Conservation (phyloP, 2,888 invertebrate genomes). For the Athalia cordata region DNA sequence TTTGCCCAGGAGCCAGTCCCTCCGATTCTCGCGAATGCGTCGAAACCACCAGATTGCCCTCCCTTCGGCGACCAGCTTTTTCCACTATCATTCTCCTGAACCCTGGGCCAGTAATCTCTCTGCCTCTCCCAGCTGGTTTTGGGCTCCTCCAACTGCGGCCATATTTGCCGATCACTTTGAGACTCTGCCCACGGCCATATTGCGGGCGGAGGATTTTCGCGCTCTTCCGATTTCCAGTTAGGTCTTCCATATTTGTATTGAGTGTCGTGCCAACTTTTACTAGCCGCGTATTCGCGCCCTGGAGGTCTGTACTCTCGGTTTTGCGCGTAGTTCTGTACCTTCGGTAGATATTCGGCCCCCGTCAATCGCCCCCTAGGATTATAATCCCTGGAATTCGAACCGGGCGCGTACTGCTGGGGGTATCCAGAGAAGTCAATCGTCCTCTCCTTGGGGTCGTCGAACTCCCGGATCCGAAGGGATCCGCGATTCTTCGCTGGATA, state of each 20-base stretch:
- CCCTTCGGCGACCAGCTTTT: conserved; percentile 9
- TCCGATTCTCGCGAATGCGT: not conserved
- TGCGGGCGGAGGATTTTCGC: conserved; percentile 33
- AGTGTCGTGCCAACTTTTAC: conserved; percentile 58
- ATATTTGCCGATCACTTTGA: conserved; percentile 49
- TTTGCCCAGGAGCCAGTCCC: conserved; percentile 14
- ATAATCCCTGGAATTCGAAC: not conserved
- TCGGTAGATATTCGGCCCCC: conserved; percentile 29
- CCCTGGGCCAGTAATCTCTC: conserved; percentile 45
- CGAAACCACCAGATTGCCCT: not conserved
- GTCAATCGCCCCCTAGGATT: conserved; percentile 43
- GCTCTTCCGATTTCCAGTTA: conserved; percentile 53
- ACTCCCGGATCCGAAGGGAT: conserved; percentile 52
- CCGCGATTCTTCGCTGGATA: conserved; percentile 49
- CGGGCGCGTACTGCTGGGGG: conserved; percentile 46
- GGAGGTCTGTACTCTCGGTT: conserved; percentile 55
- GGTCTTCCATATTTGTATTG: conserved; percentile 54
- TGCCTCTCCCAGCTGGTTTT: conserved; percentile 49
- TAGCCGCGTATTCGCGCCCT: conserved; percentile 55
- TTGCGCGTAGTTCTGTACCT: conserved; percentile 44
- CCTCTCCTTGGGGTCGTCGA: conserved; percentile 52
- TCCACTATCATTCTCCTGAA: conserved; percentile 6
- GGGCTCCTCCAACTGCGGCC: conserved; percentile 51
- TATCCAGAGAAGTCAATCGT: conserved; percentile 46
- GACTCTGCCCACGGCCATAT: conserved; percentile 55